Conservation (phyloP, 2,888 invertebrate genomes). For the Linnaemya vulpina region DNA sequence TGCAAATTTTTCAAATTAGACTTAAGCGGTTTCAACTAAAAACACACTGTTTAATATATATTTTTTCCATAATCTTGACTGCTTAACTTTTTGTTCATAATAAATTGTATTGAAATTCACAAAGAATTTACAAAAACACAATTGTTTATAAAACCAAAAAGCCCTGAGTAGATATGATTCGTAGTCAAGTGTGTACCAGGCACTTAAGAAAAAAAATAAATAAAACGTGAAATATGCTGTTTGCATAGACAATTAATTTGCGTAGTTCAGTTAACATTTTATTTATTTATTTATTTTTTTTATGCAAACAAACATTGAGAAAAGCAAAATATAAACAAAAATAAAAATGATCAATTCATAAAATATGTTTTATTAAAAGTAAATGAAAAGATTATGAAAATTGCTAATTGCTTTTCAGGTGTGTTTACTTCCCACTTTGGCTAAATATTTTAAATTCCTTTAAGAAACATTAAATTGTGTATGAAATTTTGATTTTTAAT, state of each 20-base stretch:
- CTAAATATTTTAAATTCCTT: neutral
- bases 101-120: constrained; percentile 45
- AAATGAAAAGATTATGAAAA: constrained; percentile 22
- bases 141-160: constrained; percentile 32
- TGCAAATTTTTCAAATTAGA: neutral
- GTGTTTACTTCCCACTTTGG: neutral
- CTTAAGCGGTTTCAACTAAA: neutral
- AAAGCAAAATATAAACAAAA: constrained; percentile 35
- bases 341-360: constrained; percentile 18
- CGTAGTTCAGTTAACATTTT: constrained; percentile 57
- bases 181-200: constrained; percentile 40
- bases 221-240: constrained; percentile 44
- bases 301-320: constrained; percentile 15
- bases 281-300: neutral
- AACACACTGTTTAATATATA: neutral
- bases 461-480: neutral
- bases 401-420: constrained; percentile 11
- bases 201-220: constrained; percentile 3
- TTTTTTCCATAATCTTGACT: neutral
- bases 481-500: neutral
- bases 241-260: constrained; percentile 67
- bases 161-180: constrained; percentile 1
- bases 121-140: constrained; percentile 32
- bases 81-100: neutral
- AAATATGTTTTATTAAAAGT: constrained; percentile 10